Conservation (phyloP, 2,888 invertebrate species). For the Papilio demoleus region DNA sequence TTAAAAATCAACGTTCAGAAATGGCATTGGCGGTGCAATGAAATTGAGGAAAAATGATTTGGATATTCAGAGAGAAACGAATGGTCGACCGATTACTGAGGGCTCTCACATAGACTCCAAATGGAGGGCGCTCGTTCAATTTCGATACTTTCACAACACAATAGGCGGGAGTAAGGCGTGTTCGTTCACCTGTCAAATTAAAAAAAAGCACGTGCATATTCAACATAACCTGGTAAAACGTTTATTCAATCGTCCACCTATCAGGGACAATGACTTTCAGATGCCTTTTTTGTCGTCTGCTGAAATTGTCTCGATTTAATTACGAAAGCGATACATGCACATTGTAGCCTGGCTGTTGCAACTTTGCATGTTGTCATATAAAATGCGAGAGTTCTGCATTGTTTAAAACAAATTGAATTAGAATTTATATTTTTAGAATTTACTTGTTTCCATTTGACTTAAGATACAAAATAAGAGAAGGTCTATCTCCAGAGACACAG, state of each 20-base stretch:
- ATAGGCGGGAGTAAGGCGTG: conserved; percentile 79
- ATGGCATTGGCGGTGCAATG: conserved; percentile 63
- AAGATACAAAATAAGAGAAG: too few relatives aligned
- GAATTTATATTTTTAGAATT: neutral
- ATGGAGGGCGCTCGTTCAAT: conserved; percentile 79
- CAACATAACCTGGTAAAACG: conserved; percentile 58
- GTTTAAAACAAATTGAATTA: neutral
- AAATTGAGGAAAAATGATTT: conserved; percentile 75
- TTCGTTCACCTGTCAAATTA: conserved; percentile 81
- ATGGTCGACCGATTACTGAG: conserved; percentile 72
- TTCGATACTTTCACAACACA: conserved; percentile 82
- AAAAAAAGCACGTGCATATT: conserved; percentile 78
- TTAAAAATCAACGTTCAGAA: conserved; percentile 57
- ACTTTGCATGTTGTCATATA: neutral
- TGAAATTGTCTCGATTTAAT: conserved; percentile 42
- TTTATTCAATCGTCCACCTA: conserved; percentile 43
- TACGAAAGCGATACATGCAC: conserved; percentile 14
- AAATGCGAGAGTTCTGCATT: conserved; percentile 2
- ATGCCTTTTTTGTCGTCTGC: conserved; percentile 42
- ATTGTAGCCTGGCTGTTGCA: neutral
- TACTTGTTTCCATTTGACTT: neutral
- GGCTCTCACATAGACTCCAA: conserved; percentile 69
- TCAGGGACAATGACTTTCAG: conserved; percentile 42
- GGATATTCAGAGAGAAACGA: conserved; percentile 72
- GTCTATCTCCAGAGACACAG: too few relatives aligned